phyloP scores from a whole-genome alignment of 1,140 invertebrate genomes.

The Yoshiicerus persimilis region DNA sequence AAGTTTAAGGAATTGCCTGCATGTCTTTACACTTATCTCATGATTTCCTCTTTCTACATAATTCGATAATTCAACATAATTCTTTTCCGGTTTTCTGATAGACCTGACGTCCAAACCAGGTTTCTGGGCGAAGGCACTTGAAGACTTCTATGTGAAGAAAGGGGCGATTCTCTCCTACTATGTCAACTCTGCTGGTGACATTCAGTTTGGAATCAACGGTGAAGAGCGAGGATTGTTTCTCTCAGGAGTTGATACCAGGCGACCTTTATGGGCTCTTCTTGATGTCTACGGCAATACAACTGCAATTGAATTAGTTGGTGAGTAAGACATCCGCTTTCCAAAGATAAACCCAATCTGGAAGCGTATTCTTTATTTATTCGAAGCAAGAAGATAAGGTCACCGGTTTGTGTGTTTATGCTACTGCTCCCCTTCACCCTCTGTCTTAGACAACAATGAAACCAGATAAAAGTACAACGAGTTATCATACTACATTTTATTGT shows the following conservation, averaged over 20 bases:
- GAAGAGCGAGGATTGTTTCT: slow-evolving; percentile 94
- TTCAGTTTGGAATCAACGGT: slow-evolving; percentile 94
- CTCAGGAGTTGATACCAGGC: slow-evolving; percentile 80
- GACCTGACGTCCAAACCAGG: slow-evolving; percentile 94
- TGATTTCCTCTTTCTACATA: too few species aligned
- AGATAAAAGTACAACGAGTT: not conserved
- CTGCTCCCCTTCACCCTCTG: not conserved
- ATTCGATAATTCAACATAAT: not conserved
- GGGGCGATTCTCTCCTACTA: slow-evolving; percentile 89
- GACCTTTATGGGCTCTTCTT: slow-evolving; percentile 87
- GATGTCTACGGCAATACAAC: slow-evolving; percentile 97
- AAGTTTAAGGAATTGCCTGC: too few species aligned
- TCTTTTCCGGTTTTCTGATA: slow-evolving; percentile 41
- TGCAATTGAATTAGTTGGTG: slow-evolving; percentile 79
- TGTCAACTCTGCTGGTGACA: slow-evolving; percentile 87
- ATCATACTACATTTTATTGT: not conserved
- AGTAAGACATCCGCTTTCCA: slow-evolving; percentile 31
- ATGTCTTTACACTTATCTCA: too few species aligned
- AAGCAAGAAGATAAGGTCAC: too few species aligned
- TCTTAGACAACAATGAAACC: not conserved
- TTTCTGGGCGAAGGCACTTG: slow-evolving; percentile 92
- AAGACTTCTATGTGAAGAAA: slow-evolving; percentile 84
- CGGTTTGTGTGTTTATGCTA: too few species aligned
- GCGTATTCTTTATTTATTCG: too few species aligned
- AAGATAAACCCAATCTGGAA: not conserved